phyloP scores from a whole-genome alignment of 1,140 invertebrate species.

The Samia ricini region DNA sequence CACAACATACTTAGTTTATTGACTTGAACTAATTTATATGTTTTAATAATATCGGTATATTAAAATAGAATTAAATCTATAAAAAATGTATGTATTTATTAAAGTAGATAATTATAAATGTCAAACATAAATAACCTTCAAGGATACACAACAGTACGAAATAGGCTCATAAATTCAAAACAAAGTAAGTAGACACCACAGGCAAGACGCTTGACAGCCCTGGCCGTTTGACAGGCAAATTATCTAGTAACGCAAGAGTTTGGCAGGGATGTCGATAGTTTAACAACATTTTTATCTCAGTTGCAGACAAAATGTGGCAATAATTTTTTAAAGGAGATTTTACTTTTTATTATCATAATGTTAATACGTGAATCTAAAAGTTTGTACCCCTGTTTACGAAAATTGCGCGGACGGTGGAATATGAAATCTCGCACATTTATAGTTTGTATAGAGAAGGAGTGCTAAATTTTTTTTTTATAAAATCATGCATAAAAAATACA shows the following conservation, averaged over 20 bases:
- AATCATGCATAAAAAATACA: too few relatives aligned
- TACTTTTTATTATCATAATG: background rate
- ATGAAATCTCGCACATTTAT: too few relatives aligned
- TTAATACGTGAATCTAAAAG: too few relatives aligned
- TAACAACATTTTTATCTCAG: slow-evolving; percentile 11
- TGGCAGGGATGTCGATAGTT: background rate
- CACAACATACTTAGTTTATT: too few relatives aligned
- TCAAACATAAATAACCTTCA: background rate
- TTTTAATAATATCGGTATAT: too few relatives aligned
- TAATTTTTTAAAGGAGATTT: slow-evolving; percentile 4
- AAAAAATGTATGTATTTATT: background rate
- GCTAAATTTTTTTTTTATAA: too few relatives aligned
- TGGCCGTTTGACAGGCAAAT: slow-evolving; percentile 6
- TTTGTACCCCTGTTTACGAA: too few relatives aligned
- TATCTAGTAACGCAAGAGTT: slow-evolving; percentile 4
- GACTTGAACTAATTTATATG: too few relatives aligned
- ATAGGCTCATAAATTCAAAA: background rate
- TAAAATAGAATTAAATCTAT: too few relatives aligned
- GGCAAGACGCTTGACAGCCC: background rate
- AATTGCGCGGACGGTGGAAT: too few relatives aligned
- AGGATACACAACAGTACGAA: background rate
- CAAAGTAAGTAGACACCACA: slow-evolving; percentile 1
- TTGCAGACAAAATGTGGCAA: background rate
- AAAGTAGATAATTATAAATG: background rate
- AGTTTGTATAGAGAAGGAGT: too few relatives aligned